phyloP scores from a whole-genome alignment of 2,888 invertebrate genomes.

The Dynastes maya region DNA sequence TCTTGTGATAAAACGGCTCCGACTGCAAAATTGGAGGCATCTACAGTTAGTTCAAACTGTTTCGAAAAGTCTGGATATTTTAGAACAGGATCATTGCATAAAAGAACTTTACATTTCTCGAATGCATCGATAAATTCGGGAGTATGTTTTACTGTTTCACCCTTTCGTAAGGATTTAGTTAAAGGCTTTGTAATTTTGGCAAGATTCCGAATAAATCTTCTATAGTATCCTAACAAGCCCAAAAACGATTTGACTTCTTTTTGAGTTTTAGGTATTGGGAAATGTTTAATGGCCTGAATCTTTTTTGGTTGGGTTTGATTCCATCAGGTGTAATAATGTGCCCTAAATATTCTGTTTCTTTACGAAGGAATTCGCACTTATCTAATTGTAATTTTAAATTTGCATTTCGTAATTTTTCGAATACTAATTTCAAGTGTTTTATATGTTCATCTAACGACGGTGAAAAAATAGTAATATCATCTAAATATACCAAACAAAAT shows the following conservation, averaged over 20 bases:
- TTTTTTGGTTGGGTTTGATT: no score
- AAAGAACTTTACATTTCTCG: no score
- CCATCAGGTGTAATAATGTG: conserved; percentile 52
- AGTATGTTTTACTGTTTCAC: no score
- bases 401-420: conserved; percentile 13
- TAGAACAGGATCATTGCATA: no score
- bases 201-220: no score
- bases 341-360: conserved; percentile 43
- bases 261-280: not conserved
- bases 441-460: conserved; percentile 55
- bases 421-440: conserved; percentile 47
- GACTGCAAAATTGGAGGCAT: conserved; percentile 16
- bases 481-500: conserved; percentile 35
- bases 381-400: conserved; percentile 56
- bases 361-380: conserved; percentile 43
- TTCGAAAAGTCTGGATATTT: no score
- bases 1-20: not conserved
- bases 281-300: not conserved
- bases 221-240: not conserved
- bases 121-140: no score
- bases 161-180: no score
- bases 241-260: conserved; percentile 48
- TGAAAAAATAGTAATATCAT: conserved; percentile 59
- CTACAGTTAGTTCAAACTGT: not conserved
- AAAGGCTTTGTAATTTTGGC: no score